Conservation (phyloP, 2,888 invertebrate species). For the Microplitis deprimator region DNA sequence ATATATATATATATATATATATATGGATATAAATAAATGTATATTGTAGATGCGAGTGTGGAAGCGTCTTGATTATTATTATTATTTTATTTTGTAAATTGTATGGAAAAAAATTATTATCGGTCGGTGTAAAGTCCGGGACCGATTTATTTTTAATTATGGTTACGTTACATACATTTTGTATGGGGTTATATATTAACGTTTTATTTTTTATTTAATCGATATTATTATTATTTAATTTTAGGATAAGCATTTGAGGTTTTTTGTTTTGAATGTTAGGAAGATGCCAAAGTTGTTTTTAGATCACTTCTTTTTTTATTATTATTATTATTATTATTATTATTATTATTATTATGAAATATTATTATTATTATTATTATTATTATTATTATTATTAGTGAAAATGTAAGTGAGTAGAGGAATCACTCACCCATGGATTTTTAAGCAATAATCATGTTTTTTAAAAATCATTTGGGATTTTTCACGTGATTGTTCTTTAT, state of each 20-base stretch:
- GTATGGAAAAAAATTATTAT: slow-evolving; percentile 24
- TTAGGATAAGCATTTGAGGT: slow-evolving; percentile 40
- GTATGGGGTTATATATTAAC: background rate
- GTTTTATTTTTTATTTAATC: slow-evolving; percentile 45
- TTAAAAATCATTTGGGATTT: background rate
- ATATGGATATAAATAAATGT: slow-evolving; percentile 43
- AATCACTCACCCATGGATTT: slow-evolving; percentile 10
- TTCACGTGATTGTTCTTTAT: background rate
- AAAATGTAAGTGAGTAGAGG: background rate
- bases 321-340: slow-evolving; percentile 46
- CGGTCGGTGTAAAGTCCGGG: background rate
- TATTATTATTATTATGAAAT: background rate
- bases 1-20: slow-evolving; percentile 53
- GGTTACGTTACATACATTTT: background rate
- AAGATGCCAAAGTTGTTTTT: slow-evolving; percentile 72
- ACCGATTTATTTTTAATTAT: background rate
- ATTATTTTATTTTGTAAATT: slow-evolving; percentile 41
- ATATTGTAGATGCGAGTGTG: slow-evolving; percentile 22
- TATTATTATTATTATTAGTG: slow-evolving; percentile 6
- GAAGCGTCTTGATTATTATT: slow-evolving; percentile 38
- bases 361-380: slow-evolving; percentile 27
- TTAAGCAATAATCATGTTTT: slow-evolving; percentile 27
- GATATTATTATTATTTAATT: slow-evolving; percentile 10
- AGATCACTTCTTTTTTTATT: slow-evolving; percentile 54
- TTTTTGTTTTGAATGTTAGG: slow-evolving; percentile 60